A percentile compares a stretch with the other conserved stretches of the same genome.
phyloP scores from a whole-genome alignment of 2,797 vertebrate genomes.

The Aythya fuligula region DNA sequence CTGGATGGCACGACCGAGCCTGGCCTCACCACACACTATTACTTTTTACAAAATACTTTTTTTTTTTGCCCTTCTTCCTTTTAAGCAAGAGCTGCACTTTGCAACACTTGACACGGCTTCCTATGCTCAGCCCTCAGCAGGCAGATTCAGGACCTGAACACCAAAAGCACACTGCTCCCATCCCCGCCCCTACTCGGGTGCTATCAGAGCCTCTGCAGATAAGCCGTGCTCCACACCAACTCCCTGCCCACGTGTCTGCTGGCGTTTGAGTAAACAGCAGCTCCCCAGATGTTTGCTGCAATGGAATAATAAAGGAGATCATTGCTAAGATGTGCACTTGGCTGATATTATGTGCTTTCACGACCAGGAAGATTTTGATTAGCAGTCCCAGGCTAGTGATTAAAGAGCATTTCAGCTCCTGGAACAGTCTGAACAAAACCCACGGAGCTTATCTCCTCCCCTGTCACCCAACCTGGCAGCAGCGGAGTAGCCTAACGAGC shows the following conservation, averaged over 20 bases:
- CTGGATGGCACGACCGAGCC: background rate
- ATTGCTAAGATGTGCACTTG: background rate
- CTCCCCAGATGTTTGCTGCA: background rate
- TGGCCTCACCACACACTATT: rapidly evolving
- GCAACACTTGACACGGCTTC: background rate
- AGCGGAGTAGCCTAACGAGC: background rate
- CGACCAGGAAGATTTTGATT: background rate
- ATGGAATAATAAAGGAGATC: background rate
- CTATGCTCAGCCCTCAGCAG: background rate
- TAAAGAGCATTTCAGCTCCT: background rate
- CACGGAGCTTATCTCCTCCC: background rate
- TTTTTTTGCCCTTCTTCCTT: background rate
- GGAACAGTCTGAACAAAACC: background rate
- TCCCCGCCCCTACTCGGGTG: background rate
- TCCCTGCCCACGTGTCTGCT: background rate
- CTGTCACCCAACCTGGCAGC: background rate
- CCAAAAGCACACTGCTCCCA: background rate
- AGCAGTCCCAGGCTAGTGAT: background rate
- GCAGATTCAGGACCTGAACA: background rate
- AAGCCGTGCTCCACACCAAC: background rate
- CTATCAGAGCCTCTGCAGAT: background rate
- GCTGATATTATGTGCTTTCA: background rate
- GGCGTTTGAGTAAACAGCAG: background rate
- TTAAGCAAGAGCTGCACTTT: background rate
- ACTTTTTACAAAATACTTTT: rapidly evolving